Evolutionary conservation across 2,797 vertebrate species (phyloP).

Genomic region (Megaceryle alcyon): DNA sequence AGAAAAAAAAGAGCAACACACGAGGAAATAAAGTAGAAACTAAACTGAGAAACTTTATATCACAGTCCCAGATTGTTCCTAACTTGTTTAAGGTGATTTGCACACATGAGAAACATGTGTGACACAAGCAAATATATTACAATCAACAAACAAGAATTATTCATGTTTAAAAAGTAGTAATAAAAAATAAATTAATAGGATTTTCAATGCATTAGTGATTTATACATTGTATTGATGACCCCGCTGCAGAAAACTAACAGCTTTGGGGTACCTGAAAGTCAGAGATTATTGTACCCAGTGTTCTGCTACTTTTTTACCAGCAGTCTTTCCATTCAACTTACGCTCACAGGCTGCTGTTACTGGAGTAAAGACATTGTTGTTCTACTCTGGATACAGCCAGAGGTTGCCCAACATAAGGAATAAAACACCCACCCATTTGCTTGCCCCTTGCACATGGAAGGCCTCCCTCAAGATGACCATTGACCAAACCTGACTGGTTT

Average conservation of each 20-base stretch:
- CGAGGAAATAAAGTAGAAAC: neutral
- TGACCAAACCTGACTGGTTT: neutral
- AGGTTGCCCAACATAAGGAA: no score
- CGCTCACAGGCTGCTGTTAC: neutral
- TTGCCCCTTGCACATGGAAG: neutral
- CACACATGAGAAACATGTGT: neutral
- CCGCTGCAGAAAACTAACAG: neutral
- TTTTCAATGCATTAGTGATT: neutral
- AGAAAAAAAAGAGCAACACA: neutral
- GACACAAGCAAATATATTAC: neutral
- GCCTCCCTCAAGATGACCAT: neutral
- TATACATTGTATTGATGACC: neutral
- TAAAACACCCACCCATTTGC: neutral
- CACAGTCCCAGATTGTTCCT: neutral
- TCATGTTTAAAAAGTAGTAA: neutral
- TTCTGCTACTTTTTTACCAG: neutral
- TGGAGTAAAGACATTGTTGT: neutral
- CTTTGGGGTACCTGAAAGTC: neutral
- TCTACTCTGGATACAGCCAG: no score
- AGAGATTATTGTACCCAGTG: neutral
- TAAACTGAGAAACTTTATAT: neutral
- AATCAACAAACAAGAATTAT: neutral
- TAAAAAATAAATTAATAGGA: neutral
- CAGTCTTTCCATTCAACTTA: neutral
- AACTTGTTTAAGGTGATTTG: neutral